Conservation (phyloP, 2,888 invertebrate species). For the Lithodes maja region DNA sequence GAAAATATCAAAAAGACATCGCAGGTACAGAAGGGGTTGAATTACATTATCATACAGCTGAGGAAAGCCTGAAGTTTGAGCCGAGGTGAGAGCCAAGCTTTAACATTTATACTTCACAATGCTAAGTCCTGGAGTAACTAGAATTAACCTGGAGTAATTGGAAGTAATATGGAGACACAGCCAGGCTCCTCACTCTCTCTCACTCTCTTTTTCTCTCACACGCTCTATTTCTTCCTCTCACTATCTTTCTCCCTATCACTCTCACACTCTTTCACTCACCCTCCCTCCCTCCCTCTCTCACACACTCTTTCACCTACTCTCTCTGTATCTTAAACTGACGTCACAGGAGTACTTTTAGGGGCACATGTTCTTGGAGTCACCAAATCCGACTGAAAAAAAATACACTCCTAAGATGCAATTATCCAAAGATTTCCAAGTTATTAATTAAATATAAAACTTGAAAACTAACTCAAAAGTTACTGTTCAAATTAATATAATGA, state of each 20-base stretch:
- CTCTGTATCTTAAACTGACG: too few relatives aligned
- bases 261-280: background rate
- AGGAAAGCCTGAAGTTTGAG: background rate
- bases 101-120: background rate
- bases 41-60: background rate
- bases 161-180: slow-evolving; percentile 17
- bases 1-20: too few relatives aligned
- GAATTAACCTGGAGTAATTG: background rate
- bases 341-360: too few relatives aligned
- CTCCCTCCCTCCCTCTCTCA: background rate
- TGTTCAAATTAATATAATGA: too few relatives aligned
- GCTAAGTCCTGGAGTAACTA: background rate
- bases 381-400: too few relatives aligned
- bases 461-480: too few relatives aligned
- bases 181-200: background rate
- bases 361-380: too few relatives aligned
- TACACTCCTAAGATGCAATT: too few relatives aligned
- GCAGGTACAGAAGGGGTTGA: too few relatives aligned
- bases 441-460: too few relatives aligned
- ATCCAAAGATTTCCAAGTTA: too few relatives aligned
- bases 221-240: background rate
- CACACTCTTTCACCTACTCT: background rate
- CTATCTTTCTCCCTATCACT: background rate
- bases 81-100: background rate
- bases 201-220: background rate